Evolutionary conservation across 2,888 invertebrate genomes (phyloP), one percentile per base, ranked within the genome.

Genomic region (Blera fallax): DNA sequence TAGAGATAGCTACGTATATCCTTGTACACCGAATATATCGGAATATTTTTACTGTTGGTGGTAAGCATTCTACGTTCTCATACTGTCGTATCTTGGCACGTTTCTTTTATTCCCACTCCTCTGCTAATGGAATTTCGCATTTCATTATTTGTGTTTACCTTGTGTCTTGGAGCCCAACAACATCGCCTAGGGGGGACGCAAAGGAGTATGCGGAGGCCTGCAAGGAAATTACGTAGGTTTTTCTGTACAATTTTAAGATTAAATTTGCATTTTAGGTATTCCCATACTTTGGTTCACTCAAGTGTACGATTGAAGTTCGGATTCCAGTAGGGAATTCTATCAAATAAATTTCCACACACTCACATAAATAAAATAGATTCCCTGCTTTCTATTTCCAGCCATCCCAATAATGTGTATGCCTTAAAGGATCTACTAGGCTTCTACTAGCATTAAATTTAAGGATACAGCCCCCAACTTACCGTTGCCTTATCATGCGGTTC

Each of bases 221-320:
- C n/a, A 69, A 45, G 37, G 56, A 56, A 76, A 69, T 81, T 70
- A 62, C 74, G 56, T 37, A 64, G 69, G 64, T 54, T 81, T 62
- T 81, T 62, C 40, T 37, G 50, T 52, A 77, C 48, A 62, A 79
- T 80, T 84, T 80, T 70, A 65, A 70, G 64, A 84, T 80, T 45
- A 80, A 84, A 84, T 84, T 84, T 80, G 74, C 79, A 84, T 84
- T 84, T 76, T 70, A 50, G 80, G 48, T 79, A 76, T 76, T 58
- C 65, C n/a, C 64, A 18, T 37, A 16, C 18, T 40, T 7, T 21
- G 34, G 11, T 52, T 52, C 18, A 45, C 60, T 65, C 72, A 50
- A 54, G 56, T 62, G 48, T 79, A 78, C 78, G 29, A 79, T 80
- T 84, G 84, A 74, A 70, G 69, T 70, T 74, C 43, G 58, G 70